These are phyloP conservation scores for Acanthis flammea DNA, from an alignment of 2,797 vertebrate species.

Conservation along the genomic window DNA sequence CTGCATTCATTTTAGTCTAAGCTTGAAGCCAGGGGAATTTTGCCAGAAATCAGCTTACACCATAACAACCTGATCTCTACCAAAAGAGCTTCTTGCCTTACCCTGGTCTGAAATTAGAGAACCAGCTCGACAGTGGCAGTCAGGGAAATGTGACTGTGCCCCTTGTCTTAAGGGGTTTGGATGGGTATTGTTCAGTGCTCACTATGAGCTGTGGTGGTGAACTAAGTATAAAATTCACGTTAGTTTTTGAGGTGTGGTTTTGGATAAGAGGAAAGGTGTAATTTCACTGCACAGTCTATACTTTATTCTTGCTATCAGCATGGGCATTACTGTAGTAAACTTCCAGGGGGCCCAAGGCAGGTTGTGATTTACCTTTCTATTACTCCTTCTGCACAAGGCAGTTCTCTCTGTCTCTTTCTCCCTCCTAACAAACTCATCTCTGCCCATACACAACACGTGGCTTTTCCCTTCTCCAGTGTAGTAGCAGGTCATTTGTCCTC, in stretches of 20 bases:
- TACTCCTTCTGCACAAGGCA: background rate
- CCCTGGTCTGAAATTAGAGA: background rate
- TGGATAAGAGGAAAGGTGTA: background rate
- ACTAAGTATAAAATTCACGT: background rate
- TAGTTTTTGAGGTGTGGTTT: background rate
- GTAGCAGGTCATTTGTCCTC: background rate
- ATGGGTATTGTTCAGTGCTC: background rate
- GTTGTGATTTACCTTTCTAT: background rate
- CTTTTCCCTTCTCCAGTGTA: background rate
- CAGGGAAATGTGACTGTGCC: background rate
- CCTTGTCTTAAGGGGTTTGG: background rate
- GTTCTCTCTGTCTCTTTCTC: background rate
- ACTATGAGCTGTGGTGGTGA: background rate
- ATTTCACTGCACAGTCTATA: background rate
- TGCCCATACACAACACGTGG: background rate
- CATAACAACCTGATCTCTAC: background rate
- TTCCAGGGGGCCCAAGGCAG: background rate
- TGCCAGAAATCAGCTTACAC: background rate
- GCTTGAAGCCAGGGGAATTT: background rate
- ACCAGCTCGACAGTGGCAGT: accelerated
- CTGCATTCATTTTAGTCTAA: background rate
- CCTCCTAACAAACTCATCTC: background rate
- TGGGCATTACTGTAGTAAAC: background rate
- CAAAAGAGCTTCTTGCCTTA: background rate
- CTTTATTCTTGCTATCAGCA: background rate